Percentiles rank a stretch among this genome's conserved stretches.
Evolutionary conservation across 2,888 invertebrate species (phyloP).

Genomic region (Dioctria linearis): DNA sequence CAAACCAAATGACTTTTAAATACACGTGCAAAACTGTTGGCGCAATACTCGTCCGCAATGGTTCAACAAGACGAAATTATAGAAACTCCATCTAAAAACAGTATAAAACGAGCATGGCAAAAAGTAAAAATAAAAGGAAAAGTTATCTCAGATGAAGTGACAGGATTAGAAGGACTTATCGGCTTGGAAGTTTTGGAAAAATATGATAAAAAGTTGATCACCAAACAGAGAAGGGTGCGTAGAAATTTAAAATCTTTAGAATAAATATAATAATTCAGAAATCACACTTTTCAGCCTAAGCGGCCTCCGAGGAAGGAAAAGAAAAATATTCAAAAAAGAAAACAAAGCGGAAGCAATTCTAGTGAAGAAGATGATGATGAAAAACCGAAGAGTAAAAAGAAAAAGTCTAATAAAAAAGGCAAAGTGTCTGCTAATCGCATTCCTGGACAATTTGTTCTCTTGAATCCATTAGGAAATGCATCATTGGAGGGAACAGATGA

Average conservation of each 20-base stretch:
- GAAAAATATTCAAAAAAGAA: constrained; percentile 52
- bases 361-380: constrained; percentile 52
- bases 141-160: constrained; percentile 70
- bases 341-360: constrained; percentile 57
- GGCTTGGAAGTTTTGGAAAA: constrained; percentile 85
- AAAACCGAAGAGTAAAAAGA: constrained; percentile 58
- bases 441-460: constrained; percentile 63
- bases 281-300: constrained; percentile 57
- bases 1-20: too few species aligned
- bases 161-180: constrained; percentile 78
- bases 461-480: constrained; percentile 63
- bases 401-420: constrained; percentile 56
- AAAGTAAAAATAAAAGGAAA: constrained; percentile 77
- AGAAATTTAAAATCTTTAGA: constrained; percentile 58
- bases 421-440: constrained; percentile 10
- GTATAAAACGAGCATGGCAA: constrained; percentile 73
- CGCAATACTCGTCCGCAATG: constrained; percentile 16
- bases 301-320: constrained; percentile 63
- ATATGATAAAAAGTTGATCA: constrained; percentile 74
- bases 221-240: constrained; percentile 67
- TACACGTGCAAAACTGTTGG: background rate
- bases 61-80: background rate
- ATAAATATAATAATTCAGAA: background rate
- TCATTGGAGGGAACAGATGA: constrained; percentile 59
- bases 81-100: constrained; percentile 24